These are phyloP conservation scores for Sebastes variabilis DNA, from an alignment of 2,797 vertebrate species.

Conservation along the genomic window DNA sequence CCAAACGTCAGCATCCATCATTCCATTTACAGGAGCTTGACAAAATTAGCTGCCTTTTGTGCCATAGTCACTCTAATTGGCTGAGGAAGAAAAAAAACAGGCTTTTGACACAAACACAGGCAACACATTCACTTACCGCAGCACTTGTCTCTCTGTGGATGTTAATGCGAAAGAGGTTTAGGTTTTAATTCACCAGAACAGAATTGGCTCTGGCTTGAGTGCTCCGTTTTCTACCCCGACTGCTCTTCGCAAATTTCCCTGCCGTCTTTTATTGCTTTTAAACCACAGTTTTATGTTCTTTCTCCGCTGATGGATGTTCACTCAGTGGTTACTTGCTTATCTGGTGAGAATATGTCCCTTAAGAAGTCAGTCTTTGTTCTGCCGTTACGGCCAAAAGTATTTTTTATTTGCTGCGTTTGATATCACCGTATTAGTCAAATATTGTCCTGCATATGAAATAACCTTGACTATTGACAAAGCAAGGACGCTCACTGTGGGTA, in stretches of 20 bases:
- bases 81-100: constrained; percentile 86
- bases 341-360: constrained; percentile 35
- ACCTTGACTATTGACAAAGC: constrained; percentile 82
- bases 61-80: constrained; percentile 96
- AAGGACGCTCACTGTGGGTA: constrained; percentile 73
- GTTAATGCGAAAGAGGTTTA: constrained; percentile 67
- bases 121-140: constrained; percentile 70
- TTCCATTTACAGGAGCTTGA: constrained; percentile 98
- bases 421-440: constrained; percentile 62
- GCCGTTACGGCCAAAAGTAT: constrained; percentile 28
- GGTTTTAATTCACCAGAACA: constrained; percentile 71
- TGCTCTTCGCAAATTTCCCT: constrained; percentile 53
- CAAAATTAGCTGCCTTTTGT: constrained; percentile 96
- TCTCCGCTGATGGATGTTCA: constrained; percentile 51
- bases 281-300: constrained; percentile 60
- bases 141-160: constrained; percentile 74
- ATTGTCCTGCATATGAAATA: constrained; percentile 70
- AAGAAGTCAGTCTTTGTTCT: constrained; percentile 42
- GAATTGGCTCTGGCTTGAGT: constrained; percentile 63
- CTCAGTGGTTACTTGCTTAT: constrained; percentile 38
- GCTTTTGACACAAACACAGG: constrained; percentile 96
- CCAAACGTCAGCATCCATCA: constrained; percentile 88
- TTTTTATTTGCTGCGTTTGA: constrained; percentile 50
- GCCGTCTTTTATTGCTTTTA: constrained; percentile 65
- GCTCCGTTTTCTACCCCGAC: constrained; percentile 58